phyloP scores from a whole-genome alignment of 1,140 invertebrate genomes.

The Heliconius nattereri region DNA sequence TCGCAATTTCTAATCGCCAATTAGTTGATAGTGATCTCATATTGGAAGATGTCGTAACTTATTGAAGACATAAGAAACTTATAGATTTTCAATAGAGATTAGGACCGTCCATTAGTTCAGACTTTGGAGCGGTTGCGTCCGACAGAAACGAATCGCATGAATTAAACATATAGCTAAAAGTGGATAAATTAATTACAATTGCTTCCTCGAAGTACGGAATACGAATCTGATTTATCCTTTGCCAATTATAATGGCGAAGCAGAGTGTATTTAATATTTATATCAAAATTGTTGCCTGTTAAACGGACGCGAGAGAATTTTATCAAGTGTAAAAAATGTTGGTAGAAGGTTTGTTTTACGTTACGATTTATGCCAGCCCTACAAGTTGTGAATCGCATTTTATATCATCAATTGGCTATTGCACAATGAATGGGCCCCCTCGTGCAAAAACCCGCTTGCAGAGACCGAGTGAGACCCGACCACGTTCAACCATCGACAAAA shows the following conservation, averaged over 20 bases:
- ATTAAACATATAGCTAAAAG: slow-evolving; percentile 66
- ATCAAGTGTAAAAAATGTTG: too few species aligned
- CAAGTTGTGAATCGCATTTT: slow-evolving; percentile 52
- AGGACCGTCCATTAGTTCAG: background rate
- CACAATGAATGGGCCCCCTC: slow-evolving; percentile 62
- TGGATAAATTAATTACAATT: slow-evolving; percentile 65
- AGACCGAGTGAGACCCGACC: slow-evolving; percentile 32
- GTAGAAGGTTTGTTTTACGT: background rate
- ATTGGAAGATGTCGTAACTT: slow-evolving; percentile 14
- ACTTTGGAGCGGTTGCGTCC: background rate
- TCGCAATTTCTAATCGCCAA: background rate
- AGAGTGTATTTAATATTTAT: too few species aligned
- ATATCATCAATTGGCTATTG: slow-evolving; percentile 62
- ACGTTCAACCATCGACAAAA: slow-evolving; percentile 39
- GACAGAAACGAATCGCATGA: slow-evolving; percentile 39
- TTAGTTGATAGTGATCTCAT: background rate
- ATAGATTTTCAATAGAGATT: slow-evolving; percentile 9
- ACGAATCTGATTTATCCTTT: too few species aligned
- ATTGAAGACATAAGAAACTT: background rate
- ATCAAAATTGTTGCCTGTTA: background rate
- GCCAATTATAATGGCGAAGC: too few species aligned
- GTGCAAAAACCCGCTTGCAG: slow-evolving; percentile 52
- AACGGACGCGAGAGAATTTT: background rate
- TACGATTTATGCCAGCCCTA: slow-evolving; percentile 45
- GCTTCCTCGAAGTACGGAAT: slow-evolving; percentile 50